These are phyloP conservation scores for Bos indicus DNA, from an alignment of 2,113 vertebrate genomes.

Conservation along the genomic window DNA sequence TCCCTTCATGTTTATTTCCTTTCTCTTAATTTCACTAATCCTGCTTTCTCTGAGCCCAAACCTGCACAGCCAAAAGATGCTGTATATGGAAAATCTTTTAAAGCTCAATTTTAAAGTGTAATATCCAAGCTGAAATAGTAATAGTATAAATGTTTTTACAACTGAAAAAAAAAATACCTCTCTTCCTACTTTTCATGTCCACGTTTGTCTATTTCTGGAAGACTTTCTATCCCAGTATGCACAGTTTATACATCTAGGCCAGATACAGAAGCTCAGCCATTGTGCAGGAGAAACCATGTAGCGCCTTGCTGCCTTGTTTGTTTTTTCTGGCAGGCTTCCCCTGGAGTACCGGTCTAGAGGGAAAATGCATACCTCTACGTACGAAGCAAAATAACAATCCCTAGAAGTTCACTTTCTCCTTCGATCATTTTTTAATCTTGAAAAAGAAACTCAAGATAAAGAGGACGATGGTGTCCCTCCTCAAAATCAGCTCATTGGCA, in stretches of 20 bases:
- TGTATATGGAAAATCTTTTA: neutral
- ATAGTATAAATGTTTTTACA: neutral
- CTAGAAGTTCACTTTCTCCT: slow-evolving; percentile 26
- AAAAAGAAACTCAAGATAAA: slow-evolving; percentile 1
- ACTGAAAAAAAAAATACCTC: neutral
- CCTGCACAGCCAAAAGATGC: neutral
- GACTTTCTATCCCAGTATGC: neutral
- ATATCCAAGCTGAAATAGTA: neutral
- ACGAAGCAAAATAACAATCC: neutral
- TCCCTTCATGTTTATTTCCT: neutral
- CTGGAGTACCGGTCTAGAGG: slow-evolving; percentile 21
- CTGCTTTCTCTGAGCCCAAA: neutral
- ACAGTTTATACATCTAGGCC: slow-evolving; percentile 1
- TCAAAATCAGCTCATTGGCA: neutral
- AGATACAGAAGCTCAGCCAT: slow-evolving; percentile 36
- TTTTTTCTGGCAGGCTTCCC: slow-evolving; percentile 57
- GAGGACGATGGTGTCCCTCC: neutral
- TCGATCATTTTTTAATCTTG: neutral
- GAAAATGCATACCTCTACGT: neutral
- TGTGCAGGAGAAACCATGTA: neutral
- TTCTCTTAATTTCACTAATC: neutral
- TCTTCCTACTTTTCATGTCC: neutral
- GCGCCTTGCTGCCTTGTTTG: neutral
- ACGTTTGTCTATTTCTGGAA: neutral
- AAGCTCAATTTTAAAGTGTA: neutral